Conservation (phyloP, 2,797 vertebrate species). For the Atherinosoma microstoma region DNA sequence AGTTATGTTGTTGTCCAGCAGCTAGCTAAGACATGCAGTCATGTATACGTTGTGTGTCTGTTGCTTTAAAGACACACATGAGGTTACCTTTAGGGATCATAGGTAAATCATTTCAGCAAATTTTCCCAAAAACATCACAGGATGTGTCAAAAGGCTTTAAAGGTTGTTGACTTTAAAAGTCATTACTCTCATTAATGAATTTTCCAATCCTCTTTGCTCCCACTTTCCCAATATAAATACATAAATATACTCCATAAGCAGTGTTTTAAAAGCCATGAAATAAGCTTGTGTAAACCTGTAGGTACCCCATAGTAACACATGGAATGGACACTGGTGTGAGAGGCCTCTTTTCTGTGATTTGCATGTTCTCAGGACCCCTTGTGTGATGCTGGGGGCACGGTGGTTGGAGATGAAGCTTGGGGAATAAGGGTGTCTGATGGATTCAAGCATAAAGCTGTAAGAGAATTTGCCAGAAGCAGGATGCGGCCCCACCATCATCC, state of each 20-base stretch:
- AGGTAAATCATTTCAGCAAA: neutral
- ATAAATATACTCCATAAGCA: neutral
- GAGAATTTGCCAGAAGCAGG: constrained; percentile 42
- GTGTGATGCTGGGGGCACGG: constrained; percentile 23
- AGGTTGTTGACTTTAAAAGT: neutral
- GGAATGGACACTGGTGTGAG: neutral
- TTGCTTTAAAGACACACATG: no score
- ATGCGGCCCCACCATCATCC: constrained; percentile 27
- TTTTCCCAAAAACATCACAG: neutral
- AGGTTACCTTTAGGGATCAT: neutral
- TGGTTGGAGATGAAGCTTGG: constrained; percentile 26
- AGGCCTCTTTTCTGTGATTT: constrained; percentile 39
- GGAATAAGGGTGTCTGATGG: constrained; percentile 24
- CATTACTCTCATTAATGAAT: neutral
- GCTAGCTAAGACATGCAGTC: neutral
- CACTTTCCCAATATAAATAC: neutral
- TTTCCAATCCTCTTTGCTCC: neutral
- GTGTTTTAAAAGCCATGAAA: neutral
- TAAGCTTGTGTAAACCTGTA: neutral
- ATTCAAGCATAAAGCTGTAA: constrained; percentile 32
- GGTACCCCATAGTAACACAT: neutral
- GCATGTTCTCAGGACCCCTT: constrained; percentile 69
- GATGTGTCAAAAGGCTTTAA: neutral
- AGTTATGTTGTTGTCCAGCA: neutral
- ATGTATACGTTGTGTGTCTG: neutral